These are phyloP conservation scores for Nymphalis urticae DNA, from an alignment of 2,888 invertebrate genomes.

Conservation along the genomic window DNA sequence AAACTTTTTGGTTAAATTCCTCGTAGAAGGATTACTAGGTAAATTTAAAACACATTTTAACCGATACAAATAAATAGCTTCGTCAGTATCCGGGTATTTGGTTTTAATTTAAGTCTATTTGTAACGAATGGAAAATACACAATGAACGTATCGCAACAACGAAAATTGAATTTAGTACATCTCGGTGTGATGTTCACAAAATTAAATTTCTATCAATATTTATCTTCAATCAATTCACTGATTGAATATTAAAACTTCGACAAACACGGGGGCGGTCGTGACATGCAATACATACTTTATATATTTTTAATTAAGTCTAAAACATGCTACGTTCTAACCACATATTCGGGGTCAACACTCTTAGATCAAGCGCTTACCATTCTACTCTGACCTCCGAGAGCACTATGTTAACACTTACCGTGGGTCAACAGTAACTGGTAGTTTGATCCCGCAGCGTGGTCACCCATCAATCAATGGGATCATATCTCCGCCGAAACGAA, in stretches of 20 bases:
- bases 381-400: constrained; percentile 50
- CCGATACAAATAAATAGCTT: neutral
- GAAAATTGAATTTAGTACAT: constrained; percentile 17
- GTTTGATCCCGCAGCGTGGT: constrained; percentile 63
- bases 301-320: constrained; percentile 77
- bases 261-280: constrained; percentile 65
- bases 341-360: constrained; percentile 72
- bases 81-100: neutral
- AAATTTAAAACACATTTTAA: neutral
- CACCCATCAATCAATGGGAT: constrained; percentile 81
- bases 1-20: neutral
- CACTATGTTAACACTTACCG: constrained; percentile 24
- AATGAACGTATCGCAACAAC: constrained; percentile 13
- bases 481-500: constrained; percentile 74
- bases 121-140: constrained; percentile 9
- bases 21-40: neutral
- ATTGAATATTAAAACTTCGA: constrained; percentile 58
- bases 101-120: constrained; percentile 15
- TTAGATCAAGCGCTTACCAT: constrained; percentile 59
- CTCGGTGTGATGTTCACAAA: constrained; percentile 17
- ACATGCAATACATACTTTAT: constrained; percentile 71
- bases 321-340: constrained; percentile 66
- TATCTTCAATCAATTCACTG: constrained; percentile 38
- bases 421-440: constrained; percentile 42
- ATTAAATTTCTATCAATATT: constrained; percentile 35